Conservation (phyloP, 2,113 vertebrate species). For the Cyanistes caeruleus region DNA sequence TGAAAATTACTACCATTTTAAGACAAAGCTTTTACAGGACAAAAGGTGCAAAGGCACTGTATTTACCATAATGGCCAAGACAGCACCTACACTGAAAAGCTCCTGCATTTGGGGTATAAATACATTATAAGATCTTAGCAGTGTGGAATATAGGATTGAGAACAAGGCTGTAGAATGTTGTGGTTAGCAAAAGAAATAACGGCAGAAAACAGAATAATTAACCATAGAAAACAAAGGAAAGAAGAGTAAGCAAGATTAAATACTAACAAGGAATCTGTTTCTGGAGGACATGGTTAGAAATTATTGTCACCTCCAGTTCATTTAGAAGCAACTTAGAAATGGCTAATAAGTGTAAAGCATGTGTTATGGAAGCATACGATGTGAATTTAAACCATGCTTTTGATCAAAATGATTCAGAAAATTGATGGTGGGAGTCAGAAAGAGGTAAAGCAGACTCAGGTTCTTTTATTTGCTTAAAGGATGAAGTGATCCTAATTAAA, state of each 20-base stretch:
- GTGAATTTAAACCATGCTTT: neutral
- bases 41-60: neutral
- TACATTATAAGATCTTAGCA: neutral
- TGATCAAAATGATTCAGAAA: neutral
- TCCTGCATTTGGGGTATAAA: neutral
- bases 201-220: neutral
- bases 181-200: neutral
- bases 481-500: neutral
- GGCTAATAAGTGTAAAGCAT: neutral
- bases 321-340: neutral
- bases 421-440: neutral
- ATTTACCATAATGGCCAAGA: neutral
- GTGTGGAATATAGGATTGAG: neutral
- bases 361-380: neutral
- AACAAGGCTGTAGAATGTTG: neutral
- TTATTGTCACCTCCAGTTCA: fast-evolving
- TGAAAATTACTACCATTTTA: neutral
- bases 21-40: neutral
- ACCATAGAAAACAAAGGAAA: neutral
- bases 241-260: neutral
- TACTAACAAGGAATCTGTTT: neutral
- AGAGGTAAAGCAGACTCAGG: neutral
- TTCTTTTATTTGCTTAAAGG: conserved; percentile 20
- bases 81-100: neutral
- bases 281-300: neutral